A percentile compares a stretch with the other conserved stretches of the same genome.
Evolutionary conservation across 2,888 invertebrate genomes (phyloP).

Genomic region (Plemyria rubiginata): DNA sequence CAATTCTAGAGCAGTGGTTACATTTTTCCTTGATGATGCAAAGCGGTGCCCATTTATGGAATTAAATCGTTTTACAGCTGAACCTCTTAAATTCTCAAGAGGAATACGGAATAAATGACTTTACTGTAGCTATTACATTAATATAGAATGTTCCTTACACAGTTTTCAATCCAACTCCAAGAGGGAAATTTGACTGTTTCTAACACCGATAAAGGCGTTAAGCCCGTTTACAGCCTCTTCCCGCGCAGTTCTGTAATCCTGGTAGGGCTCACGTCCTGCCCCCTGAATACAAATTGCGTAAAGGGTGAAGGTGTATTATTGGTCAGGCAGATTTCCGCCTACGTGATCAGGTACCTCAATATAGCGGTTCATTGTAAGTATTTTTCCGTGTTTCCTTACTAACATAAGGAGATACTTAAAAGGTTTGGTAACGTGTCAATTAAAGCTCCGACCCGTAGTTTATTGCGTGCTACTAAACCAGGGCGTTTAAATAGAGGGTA

Average conservation of each 20-base stretch:
- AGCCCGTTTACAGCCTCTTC: conserved; percentile 67
- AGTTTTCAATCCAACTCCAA: conserved; percentile 46
- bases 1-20: neutral
- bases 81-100: conserved; percentile 16
- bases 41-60: conserved; percentile 12
- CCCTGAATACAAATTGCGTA: conserved; percentile 68
- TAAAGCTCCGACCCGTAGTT: conserved; percentile 47
- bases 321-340: conserved; percentile 72
- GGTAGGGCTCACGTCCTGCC: conserved; percentile 49
- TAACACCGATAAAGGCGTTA: conserved; percentile 62
- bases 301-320: conserved; percentile 73
- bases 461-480: conserved; percentile 43
- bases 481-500: conserved; percentile 34
- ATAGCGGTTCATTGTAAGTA: conserved; percentile 60
- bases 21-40: conserved; percentile 6
- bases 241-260: conserved; percentile 68
- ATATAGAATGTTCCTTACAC: conserved; percentile 33
- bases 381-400: conserved; percentile 57
- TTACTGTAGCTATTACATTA: conserved; percentile 29
- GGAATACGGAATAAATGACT: conserved; percentile 24
- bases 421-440: conserved; percentile 53
- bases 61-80: conserved; percentile 14
- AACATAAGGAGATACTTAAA: conserved; percentile 49
- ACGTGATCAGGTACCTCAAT: conserved; percentile 66
- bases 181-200: conserved; percentile 45